A percentile compares a stretch with the other conserved stretches of the same genome.
These are phyloP conservation scores for Ostrea denselamellosa DNA, from an alignment of 1,140 invertebrate species.

Conservation along the genomic window DNA sequence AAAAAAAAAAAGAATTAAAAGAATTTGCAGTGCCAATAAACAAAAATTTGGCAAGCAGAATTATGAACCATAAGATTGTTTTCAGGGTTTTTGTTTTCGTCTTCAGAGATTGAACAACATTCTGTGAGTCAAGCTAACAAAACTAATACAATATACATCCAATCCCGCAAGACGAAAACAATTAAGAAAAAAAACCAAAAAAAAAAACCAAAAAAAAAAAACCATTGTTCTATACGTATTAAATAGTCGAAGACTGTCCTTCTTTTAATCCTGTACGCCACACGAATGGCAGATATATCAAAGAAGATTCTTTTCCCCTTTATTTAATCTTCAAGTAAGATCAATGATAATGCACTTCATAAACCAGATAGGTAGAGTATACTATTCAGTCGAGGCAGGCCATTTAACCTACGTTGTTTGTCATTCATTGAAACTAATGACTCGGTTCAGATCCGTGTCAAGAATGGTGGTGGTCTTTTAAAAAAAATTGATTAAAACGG, in stretches of 20 bases:
- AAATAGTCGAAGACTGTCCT: background rate
- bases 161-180: too few species aligned
- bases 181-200: too few species aligned
- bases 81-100: too few species aligned
- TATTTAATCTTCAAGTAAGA: conserved; percentile 8
- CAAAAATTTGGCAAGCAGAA: too few species aligned
- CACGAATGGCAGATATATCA: background rate
- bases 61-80: too few species aligned
- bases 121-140: too few species aligned
- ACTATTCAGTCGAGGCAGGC: background rate
- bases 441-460: background rate
- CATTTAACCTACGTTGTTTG: conserved; percentile 7
- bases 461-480: background rate
- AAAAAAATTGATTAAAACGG: background rate
- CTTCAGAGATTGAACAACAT: too few species aligned
- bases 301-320: background rate
- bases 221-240: too few species aligned
- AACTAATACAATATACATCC: too few species aligned
- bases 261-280: background rate
- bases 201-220: too few species aligned
- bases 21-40: too few species aligned
- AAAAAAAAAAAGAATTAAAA: too few species aligned
- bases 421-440: background rate
- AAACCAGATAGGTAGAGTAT: background rate
- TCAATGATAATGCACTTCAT: conserved; percentile 19